Conservation (phyloP, 2,888 invertebrate species). For the Asteroscopus sphinx region DNA sequence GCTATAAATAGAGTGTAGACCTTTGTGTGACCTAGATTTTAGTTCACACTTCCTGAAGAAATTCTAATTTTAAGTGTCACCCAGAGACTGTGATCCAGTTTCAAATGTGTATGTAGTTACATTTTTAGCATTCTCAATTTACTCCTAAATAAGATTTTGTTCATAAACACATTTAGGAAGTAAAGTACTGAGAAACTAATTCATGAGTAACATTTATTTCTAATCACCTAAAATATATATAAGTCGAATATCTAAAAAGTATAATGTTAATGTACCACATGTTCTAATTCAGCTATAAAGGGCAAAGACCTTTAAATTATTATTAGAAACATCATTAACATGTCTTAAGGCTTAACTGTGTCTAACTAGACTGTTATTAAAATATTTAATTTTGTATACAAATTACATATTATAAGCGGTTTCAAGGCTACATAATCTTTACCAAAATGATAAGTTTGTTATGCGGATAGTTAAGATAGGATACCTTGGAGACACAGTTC, state of each 20-base stretch:
- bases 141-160: conserved; percentile 28
- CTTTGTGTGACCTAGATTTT: conserved; percentile 82
- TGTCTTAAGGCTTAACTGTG: neutral
- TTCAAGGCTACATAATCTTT: conserved; percentile 70
- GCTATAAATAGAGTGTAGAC: conserved; percentile 74
- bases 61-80: conserved; percentile 80
- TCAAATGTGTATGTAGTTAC: conserved; percentile 47
- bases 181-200: neutral
- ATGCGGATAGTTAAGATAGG: conserved; percentile 45
- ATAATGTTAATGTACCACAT: conserved; percentile 14
- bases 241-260: neutral
- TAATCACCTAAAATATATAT: neutral
- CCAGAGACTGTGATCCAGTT: conserved; percentile 74
- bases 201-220: conserved; percentile 1
- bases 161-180: conserved; percentile 6
- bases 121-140: conserved; percentile 43
- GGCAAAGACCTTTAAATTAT: conserved; percentile 34
- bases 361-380: conserved; percentile 5
- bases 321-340: conserved; percentile 14
- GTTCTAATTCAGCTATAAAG: conserved; percentile 5
- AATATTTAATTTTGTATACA: conserved; percentile 36
- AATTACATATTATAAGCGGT: conserved; percentile 51
- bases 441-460: conserved; percentile 54
- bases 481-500: conserved; percentile 34
- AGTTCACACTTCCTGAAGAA: conserved; percentile 76